A percentile compares a stretch with the other conserved stretches of the same genome.
Conservation (phyloP, 2,113 vertebrate genomes). For the Cyprinus carpio region DNA sequence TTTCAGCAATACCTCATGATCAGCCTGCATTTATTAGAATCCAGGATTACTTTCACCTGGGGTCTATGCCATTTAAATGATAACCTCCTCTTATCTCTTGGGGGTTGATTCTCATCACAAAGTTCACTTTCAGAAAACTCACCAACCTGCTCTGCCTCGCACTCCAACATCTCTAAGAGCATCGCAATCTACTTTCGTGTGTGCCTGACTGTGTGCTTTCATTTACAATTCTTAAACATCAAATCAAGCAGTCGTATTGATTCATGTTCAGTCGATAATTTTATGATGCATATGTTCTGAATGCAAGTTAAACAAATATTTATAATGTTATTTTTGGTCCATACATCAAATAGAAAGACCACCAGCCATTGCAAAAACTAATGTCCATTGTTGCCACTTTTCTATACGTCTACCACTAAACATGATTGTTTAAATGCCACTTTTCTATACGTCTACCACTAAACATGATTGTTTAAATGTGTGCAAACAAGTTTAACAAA, state of each 20-base stretch:
- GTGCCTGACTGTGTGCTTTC: background rate
- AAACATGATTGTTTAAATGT: background rate
- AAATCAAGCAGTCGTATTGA: background rate
- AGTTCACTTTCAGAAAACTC: background rate
- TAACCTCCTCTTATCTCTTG: background rate
- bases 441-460: background rate
- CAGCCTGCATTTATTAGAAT: slow-evolving; percentile 15
- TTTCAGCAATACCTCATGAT: background rate
- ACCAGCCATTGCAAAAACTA: background rate
- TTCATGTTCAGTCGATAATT: background rate
- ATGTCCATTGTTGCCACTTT: background rate
- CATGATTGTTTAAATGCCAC: no score
- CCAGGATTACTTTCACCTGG: background rate
- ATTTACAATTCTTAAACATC: no score
- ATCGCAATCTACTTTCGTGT: background rate
- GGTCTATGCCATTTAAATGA: slow-evolving; percentile 20
- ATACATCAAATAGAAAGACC: background rate
- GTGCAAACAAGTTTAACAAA: background rate
- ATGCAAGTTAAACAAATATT: background rate
- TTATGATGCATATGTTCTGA: background rate
- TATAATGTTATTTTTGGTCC: background rate
- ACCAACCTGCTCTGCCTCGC: background rate
- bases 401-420: no score
- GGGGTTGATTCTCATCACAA: background rate
- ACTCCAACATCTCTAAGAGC: background rate